Conservation (phyloP, 2,888 invertebrate species). For the Lysandra coridon region DNA sequence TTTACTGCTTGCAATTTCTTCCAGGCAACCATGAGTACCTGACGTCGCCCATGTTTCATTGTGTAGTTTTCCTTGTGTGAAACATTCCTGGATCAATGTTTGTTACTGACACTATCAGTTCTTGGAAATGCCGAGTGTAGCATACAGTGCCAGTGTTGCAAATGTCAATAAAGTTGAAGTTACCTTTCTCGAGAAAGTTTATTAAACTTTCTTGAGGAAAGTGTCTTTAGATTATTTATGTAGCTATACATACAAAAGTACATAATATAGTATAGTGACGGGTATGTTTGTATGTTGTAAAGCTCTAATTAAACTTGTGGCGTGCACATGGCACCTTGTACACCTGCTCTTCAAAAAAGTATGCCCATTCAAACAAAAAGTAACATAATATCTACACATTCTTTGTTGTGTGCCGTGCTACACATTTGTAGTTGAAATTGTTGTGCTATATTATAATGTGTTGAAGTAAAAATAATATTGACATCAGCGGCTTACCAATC, state of each 20-base stretch:
- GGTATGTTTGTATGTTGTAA: neutral
- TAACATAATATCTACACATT: neutral
- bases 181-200: too few species aligned
- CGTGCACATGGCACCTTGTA: neutral
- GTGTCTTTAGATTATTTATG: too few species aligned
- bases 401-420: neutral
- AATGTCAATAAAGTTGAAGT: neutral
- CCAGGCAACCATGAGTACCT: slow-evolving; percentile 60
- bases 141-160: neutral
- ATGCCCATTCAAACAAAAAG: neutral
- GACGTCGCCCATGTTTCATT: neutral
- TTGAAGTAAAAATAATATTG: slow-evolving; percentile 2
- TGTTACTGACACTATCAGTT: neutral
- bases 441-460: neutral
- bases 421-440: neutral
- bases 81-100: neutral
- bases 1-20: slow-evolving; percentile 24
- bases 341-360: neutral
- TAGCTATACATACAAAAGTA: too few species aligned
- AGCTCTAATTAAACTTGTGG: neutral
- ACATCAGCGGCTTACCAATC: slow-evolving; percentile 19
- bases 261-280: neutral
- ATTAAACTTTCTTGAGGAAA: too few species aligned
- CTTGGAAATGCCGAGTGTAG: neutral
- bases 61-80: neutral